Evolutionary conservation across 1,140 invertebrate species (phyloP), one percentile per base, ranked within the genome.

Genomic region (Camponotus pennsylvanicus): DNA sequence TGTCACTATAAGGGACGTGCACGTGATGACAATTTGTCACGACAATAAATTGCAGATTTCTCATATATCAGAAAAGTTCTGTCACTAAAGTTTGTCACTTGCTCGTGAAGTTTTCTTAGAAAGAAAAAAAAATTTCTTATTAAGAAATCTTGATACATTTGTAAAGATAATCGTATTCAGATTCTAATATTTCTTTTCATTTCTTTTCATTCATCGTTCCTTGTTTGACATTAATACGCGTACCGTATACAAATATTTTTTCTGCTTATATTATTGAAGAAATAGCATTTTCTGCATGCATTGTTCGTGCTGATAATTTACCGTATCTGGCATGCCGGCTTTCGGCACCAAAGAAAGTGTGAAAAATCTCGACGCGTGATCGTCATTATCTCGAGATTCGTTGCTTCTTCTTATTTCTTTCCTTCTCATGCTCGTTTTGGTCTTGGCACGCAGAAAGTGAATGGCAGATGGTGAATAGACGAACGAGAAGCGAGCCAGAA

Each of bases 361-460:
- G 76, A 86, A 80, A 70, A 70, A 55, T 88, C 84, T 55, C 64
- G 70, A 5, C 61, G 8, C 13, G 8, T n/a, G 45, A 45, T 11
- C 80, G 71, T 83, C 88, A 73, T 86, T 89, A 89, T 78, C 57
- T 40, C 55, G 59, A 82, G 67, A 89, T 86, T 89, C 45, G 84
- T 59, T 57, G 59, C 9, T 27, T 21, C 55, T 55, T 76, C 52
- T 52, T 18, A 42, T 67, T 63, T 52, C 18, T 27, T 21, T 34
- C 40, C n/a, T 89, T 57, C 40, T 45, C 73, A 55, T 61, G 64
- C 49, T 76, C 21, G 70, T 52, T 85, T 89, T 84, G 59, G 45
- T 79, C 42, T 79, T 67, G 42, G 55, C 27, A 69, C 18, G 49
- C 32, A 52, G 63, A 86, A 89, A 90, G 86, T 80, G 63, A 73